Conservation (phyloP, 1,140 invertebrate genomes). For the Ceratina japonica region DNA sequence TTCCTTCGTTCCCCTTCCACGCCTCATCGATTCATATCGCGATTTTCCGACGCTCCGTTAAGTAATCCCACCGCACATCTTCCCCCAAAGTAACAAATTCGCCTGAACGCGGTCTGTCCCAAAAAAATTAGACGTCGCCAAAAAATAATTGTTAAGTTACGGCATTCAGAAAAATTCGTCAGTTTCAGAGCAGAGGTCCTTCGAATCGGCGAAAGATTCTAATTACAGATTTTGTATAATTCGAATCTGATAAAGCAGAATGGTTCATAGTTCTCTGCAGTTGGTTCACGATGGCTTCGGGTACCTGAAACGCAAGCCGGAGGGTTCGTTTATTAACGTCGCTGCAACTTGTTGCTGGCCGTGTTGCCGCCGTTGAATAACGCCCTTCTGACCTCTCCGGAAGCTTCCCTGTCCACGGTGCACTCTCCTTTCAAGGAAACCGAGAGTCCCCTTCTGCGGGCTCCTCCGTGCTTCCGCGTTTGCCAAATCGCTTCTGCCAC, state of each 20-base stretch:
- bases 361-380: conserved; percentile 49
- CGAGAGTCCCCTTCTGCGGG: conserved; percentile 34
- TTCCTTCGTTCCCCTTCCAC: conserved; percentile 20
- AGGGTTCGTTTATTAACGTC: conserved; percentile 63
- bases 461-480: conserved; percentile 32
- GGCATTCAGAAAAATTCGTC: no score
- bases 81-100: background rate
- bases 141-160: no score
- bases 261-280: no score
- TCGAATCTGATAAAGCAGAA: no score
- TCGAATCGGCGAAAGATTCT: no score
- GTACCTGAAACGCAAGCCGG: conserved; percentile 40
- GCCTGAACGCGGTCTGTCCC: no score
- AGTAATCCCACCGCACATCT: no score
- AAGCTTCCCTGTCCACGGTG: conserved; percentile 35
- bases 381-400: conserved; percentile 52
- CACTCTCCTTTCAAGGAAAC: conserved; percentile 57
- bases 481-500: conserved; percentile 49
- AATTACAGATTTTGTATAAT: no score
- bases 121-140: no score
- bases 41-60: conserved; percentile 13
- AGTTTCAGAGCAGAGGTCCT: no score
- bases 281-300: background rate
- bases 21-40: background rate
- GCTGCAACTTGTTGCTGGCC: conserved; percentile 69